A percentile compares a stretch with the other conserved stretches of the same genome.
Conservation (phyloP, 2,888 invertebrate species). For the Liposcelis brunnea region DNA sequence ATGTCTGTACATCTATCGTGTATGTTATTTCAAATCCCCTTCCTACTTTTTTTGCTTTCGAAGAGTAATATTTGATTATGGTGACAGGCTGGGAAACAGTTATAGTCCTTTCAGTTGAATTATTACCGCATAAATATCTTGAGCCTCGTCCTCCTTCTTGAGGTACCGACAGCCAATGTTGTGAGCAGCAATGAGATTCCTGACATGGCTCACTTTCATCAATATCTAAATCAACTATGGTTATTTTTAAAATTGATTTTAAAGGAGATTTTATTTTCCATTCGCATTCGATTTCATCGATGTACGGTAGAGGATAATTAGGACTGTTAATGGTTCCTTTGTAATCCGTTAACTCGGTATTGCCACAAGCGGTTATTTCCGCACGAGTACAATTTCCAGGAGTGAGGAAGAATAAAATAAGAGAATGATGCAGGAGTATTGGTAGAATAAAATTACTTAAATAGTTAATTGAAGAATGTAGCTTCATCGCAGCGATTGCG, state of each 20-base stretch:
- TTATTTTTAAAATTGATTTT: constrained; percentile 12
- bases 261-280: constrained; percentile 19
- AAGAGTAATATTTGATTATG: constrained; percentile 16
- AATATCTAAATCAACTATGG: constrained; percentile 17
- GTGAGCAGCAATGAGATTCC: constrained; percentile 14
- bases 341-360: neutral
- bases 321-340: constrained; percentile 19
- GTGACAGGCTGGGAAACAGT: constrained; percentile 12
- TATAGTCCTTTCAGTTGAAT: constrained; percentile 12
- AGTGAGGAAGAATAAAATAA: too few relatives aligned
- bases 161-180: constrained; percentile 17
- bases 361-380: too few relatives aligned
- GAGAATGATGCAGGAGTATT: too few relatives aligned
- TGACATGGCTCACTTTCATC: constrained; percentile 15
- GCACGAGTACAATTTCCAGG: neutral
- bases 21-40: constrained; percentile 14
- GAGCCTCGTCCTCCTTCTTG: constrained; percentile 14
- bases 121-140: constrained; percentile 14
- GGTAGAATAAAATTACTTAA: too few relatives aligned
- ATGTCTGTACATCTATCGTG: constrained; percentile 6
- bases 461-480: too few relatives aligned
- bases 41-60: constrained; percentile 14
- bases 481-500: too few relatives aligned
- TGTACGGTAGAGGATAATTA: constrained; percentile 18
- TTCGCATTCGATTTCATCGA: constrained; percentile 18